phyloP scores from a whole-genome alignment of 2,888 invertebrate species.

The Pimpla rufipes region DNA sequence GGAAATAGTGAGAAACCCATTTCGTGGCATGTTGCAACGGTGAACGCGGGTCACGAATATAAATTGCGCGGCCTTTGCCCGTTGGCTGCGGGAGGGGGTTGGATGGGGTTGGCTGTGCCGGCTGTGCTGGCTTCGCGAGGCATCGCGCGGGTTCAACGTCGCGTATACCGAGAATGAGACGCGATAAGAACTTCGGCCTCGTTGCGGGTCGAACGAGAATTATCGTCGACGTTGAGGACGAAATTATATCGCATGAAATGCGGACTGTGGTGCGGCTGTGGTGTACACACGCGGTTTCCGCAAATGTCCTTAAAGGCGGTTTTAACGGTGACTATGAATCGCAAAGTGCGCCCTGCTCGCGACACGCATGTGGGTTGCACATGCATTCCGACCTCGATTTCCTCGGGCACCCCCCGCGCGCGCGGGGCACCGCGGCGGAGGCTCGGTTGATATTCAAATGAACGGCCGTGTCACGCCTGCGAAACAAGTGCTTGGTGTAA shows the following conservation, averaged over 20 bases:
- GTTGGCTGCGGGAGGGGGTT: too few species aligned
- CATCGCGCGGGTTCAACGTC: not conserved
- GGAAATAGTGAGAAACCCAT: constrained; percentile 15
- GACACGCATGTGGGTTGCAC: constrained; percentile 2
- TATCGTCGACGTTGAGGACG: not conserved
- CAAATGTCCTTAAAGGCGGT: not conserved
- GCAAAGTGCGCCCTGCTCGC: not conserved
- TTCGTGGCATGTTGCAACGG: not conserved
- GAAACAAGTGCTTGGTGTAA: constrained; percentile 19
- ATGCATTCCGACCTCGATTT: constrained; percentile 25
- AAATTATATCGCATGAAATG: constrained; percentile 18
- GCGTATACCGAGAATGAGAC: not conserved
- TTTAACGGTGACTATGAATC: constrained; percentile 8
- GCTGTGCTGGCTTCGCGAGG: too few species aligned
- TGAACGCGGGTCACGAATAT: constrained; percentile 29
- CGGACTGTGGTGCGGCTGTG: not conserved
- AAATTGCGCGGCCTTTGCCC: not conserved
- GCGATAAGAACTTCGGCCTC: constrained; percentile 13
- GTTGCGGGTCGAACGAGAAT: constrained; percentile 2
- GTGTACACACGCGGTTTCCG: constrained; percentile 6
- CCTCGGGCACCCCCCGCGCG: not conserved
- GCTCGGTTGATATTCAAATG: constrained; percentile 18
- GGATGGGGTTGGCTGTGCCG: too few species aligned
- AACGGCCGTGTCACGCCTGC: not conserved
- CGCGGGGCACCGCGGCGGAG: too few species aligned